These are phyloP conservation scores for Chironomus tentans DNA, from an alignment of 2,888 invertebrate species.

Conservation along the genomic window DNA sequence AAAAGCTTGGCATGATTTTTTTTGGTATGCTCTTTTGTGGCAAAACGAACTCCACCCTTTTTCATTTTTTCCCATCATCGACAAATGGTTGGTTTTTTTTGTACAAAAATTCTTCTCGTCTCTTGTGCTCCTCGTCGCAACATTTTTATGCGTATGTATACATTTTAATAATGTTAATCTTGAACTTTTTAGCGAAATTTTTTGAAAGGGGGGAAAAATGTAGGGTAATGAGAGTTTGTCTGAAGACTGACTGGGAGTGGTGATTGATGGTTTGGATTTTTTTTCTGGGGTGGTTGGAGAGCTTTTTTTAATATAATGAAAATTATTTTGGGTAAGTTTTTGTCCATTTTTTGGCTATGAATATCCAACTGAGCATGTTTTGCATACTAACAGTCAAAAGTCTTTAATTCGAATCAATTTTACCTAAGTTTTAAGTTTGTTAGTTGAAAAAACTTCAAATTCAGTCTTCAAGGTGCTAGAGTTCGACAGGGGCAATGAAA, in stretches of 20 bases:
- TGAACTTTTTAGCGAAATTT: not conserved
- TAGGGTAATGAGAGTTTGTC: not conserved
- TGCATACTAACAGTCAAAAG: too few relatives aligned
- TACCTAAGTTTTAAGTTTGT: too few relatives aligned
- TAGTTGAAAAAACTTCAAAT: too few relatives aligned
- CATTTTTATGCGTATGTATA: not conserved
- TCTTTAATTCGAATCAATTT: too few relatives aligned
- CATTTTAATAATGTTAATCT: not conserved
- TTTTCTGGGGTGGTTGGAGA: too few relatives aligned
- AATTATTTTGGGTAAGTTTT: not conserved
- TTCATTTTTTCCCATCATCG: conserved; percentile 26
- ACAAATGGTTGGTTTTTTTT: conserved; percentile 17
- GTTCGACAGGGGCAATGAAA: too few relatives aligned
- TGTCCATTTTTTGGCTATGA: too few relatives aligned
- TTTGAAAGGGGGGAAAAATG: not conserved
- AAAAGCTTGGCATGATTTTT: conserved; percentile 23
- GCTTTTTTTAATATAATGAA: too few relatives aligned
- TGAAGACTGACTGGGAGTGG: not conserved
- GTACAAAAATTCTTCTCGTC: not conserved
- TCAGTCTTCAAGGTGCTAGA: too few relatives aligned
- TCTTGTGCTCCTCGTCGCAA: not conserved
- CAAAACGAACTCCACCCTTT: conserved; percentile 27
- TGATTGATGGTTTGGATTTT: too few relatives aligned
- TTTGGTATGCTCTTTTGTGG: conserved; percentile 11
- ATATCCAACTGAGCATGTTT: too few relatives aligned